A percentile compares a stretch with the other conserved stretches of the same genome.
Evolutionary conservation across 2,113 vertebrate species (phyloP).

Genomic region (Myrmecophaga tridactyla): DNA sequence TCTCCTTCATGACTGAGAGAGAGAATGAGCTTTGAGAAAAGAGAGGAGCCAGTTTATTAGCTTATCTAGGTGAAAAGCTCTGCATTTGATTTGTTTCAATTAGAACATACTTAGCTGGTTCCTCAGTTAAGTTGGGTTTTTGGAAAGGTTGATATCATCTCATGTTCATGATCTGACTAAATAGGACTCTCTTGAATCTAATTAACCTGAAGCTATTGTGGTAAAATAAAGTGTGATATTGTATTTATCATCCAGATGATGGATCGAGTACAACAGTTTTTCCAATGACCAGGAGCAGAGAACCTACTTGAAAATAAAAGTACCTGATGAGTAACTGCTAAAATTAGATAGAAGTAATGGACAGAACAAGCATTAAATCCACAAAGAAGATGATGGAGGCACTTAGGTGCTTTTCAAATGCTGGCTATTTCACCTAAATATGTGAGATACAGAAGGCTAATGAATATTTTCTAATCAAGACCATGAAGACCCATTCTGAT

Average conservation of each 20-base stretch:
- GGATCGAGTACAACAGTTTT: neutral
- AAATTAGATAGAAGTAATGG: constrained; percentile 1
- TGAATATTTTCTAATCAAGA: neutral
- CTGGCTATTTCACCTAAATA: neutral
- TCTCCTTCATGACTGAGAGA: neutral
- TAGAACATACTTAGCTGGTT: neutral
- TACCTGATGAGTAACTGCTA: neutral
- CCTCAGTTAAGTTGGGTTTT: constrained; percentile 40
- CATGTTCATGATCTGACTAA: neutral
- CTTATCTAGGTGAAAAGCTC: neutral
- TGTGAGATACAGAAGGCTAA: neutral
- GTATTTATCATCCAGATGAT: neutral
- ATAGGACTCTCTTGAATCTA: neutral
- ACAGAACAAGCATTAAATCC: neutral
- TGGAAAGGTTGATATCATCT: constrained; percentile 2
- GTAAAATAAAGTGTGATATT: neutral
- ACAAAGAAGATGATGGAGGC: neutral
- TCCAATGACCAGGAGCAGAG: neutral
- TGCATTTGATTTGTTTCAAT: constrained; percentile 28
- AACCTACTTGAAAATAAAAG: constrained; percentile 33
- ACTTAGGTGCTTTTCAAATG: neutral
- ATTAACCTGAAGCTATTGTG: neutral
- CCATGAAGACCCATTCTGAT: neutral
- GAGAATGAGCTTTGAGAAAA: neutral
- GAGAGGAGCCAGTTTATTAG: neutral